Conservation (phyloP, 2,888 invertebrate species). For the Caenorhabditis angaria region DNA sequence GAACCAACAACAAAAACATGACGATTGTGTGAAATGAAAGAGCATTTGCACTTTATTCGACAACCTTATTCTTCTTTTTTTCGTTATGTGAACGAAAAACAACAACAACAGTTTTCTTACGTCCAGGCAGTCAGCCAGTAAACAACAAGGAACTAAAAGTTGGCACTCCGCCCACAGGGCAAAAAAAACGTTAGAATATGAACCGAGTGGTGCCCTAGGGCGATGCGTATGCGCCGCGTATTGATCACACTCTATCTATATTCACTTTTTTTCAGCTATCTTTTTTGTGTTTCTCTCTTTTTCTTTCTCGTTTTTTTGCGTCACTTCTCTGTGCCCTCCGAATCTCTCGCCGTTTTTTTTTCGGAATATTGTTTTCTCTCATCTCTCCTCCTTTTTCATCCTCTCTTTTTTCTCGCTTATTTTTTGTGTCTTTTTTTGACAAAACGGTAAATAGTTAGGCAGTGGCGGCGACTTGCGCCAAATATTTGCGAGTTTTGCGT, state of each 20-base stretch:
- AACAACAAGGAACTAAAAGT: slow-evolving; percentile 1
- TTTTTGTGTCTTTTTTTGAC: slow-evolving; percentile 3
- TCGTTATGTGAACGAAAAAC: no score
- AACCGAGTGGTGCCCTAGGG: neutral
- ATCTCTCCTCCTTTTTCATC: neutral
- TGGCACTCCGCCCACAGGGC: neutral
- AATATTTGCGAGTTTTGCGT: neutral
- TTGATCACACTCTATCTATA: slow-evolving; percentile 1
- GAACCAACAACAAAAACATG: no score
- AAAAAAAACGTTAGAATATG: neutral
- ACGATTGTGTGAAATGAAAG: no score
- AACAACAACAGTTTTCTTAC: neutral
- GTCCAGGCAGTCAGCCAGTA: neutral
- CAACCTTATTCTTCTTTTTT: no score
- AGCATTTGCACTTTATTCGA: no score
- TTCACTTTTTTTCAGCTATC: neutral
- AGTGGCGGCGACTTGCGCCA: slow-evolving; percentile 4
- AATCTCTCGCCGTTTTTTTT: neutral
- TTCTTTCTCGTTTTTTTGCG: slow-evolving; percentile 1
- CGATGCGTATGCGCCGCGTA: neutral
- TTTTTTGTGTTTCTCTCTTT: neutral
- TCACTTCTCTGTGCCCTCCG: neutral
- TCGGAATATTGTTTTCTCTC: neutral
- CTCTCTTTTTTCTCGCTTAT: neutral
- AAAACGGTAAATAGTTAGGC: slow-evolving; percentile 1